phyloP scores from a whole-genome alignment of 2,113 vertebrate genomes.

The Tautogolabrus adspersus region DNA sequence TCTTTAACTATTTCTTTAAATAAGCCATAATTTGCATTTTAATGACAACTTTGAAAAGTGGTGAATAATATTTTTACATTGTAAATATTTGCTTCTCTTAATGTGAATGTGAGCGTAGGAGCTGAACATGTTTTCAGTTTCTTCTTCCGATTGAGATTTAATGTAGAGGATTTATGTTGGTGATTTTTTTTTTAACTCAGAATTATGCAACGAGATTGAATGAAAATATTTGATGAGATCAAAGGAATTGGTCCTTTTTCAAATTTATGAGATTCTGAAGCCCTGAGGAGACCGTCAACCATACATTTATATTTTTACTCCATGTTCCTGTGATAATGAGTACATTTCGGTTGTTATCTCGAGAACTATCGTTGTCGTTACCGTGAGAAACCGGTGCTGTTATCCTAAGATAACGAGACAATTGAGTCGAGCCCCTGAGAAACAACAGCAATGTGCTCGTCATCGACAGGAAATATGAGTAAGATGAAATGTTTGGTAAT shows the following conservation, averaged over 20 bases:
- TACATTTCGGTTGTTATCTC: no score
- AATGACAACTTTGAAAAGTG: background rate
- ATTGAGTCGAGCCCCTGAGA: no score
- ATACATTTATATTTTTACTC: no score
- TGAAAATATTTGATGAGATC: background rate
- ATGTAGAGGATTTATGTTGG: background rate
- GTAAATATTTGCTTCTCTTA: constrained; percentile 8
- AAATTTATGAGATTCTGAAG: background rate
- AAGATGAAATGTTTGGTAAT: no score
- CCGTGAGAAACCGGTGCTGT: no score
- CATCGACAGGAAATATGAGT: no score
- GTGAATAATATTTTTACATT: constrained; percentile 31
- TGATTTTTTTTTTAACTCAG: no score
- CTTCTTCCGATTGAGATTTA: background rate
- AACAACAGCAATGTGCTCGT: no score
- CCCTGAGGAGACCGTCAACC: no score
- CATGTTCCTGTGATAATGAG: no score
- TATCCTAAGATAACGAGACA: no score
- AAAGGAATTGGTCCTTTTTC: background rate
- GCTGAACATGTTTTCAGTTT: background rate
- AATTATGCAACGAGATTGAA: background rate
- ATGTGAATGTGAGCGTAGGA: constrained; percentile 1
- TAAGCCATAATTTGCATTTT: constrained; percentile 21
- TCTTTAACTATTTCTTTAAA: background rate
- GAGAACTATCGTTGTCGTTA: no score